Evolutionary conservation across 2,888 invertebrate species (phyloP).

Genomic region (Drosophila affinis): DNA sequence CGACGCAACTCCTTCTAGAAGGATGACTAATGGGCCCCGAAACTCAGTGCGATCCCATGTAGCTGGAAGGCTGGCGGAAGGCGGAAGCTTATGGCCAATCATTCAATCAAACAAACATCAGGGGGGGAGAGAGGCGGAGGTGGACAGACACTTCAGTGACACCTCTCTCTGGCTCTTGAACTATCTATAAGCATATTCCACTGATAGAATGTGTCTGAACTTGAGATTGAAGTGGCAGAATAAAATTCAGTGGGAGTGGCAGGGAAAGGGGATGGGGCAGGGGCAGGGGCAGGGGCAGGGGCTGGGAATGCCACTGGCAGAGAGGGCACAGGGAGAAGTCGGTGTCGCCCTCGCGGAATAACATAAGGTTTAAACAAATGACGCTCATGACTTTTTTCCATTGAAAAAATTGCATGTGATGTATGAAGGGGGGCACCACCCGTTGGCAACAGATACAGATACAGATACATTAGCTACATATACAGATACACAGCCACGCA

Average conservation of each 20-base stretch:
- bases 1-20: constrained; percentile 2
- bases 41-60: neutral
- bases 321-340: neutral
- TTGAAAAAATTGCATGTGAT: neutral
- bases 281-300: neutral
- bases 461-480: constrained; percentile 5
- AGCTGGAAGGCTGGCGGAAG: neutral
- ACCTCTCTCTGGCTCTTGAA: neutral
- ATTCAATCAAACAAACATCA: neutral
- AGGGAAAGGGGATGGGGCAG: neutral
- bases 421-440: neutral
- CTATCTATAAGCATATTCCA: neutral
- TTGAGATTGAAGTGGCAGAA: neutral
- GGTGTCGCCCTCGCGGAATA: neutral
- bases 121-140: neutral
- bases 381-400: neutral
- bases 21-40: neutral
- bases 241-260: neutral
- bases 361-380: neutral
- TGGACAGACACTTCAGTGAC: neutral
- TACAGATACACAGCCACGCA: neutral
- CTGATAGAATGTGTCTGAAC: neutral
- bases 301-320: neutral
- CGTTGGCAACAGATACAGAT: neutral
- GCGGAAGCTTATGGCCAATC: neutral